Evolutionary conservation across 2,888 invertebrate genomes (phyloP), one percentile per base, ranked within the genome.

Genomic region (Luperina testacea): DNA sequence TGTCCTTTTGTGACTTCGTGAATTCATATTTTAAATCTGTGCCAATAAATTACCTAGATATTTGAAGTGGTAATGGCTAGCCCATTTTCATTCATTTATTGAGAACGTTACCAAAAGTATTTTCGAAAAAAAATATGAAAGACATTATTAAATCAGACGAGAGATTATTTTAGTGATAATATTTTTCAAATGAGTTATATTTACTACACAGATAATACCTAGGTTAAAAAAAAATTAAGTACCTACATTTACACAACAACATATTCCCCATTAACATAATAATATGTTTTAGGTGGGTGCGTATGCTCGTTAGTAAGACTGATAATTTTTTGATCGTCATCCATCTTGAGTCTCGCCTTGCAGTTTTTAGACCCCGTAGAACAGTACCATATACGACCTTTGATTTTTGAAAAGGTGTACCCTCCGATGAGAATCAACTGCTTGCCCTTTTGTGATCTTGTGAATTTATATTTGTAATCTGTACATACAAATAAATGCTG

Each of bases 361-460:
- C 88, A 91, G 2, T 64, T 20, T 4, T 78, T 68, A 15, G 87
- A 75, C 63, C 84, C 87, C 4, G 81, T 85, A 2, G 92, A 89
- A 77, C 92, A 92, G 9, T 78, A 75, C 88, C 88, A 90, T 0
- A 9, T 17, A 2, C 8, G 17, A 8, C 69, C 72, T 45, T 48
- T 38, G 32, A 61, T 51, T 45, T 70, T 78, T 0, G 87, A 87
- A 67, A 89, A 94, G 0, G 94, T 93, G 67, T 89, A 92, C 7
- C 90, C 91, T 32, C 86, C 87, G 9, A 92, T 82, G 76, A 93
- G 88, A 17, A 94, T 75, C 72, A 90, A 83, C 8, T 73, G 69
- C 45, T 83, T 88, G n/a, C 86, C 85, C 78, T 78, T 84, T 76
- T 82, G 84, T 9, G 88, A 88, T 9, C 0, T 72, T 0, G 78